These are phyloP conservation scores for Carassius auratus DNA, from an alignment of 2,113 vertebrate genomes.

Conservation along the genomic window DNA sequence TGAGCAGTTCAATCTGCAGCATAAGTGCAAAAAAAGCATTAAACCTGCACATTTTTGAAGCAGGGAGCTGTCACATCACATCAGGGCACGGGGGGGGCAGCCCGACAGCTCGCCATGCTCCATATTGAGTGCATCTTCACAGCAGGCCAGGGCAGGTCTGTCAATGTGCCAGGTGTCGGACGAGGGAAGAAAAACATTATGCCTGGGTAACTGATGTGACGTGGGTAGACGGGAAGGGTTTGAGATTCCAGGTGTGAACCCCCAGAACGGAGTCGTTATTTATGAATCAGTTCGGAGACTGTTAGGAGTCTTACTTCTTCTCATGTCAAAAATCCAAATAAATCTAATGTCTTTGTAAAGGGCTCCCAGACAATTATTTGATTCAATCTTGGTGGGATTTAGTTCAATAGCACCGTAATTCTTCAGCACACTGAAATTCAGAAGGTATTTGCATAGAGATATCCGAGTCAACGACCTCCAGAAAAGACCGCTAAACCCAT, in stretches of 20 bases:
- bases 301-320: not conserved
- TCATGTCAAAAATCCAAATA: not conserved
- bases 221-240: not conserved
- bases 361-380: not conserved
- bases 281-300: not conserved
- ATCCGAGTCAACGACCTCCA: not conserved
- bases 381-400: not conserved
- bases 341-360: not conserved
- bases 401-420: not conserved
- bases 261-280: not conserved
- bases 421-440: conserved; percentile 6
- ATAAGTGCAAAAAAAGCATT: conserved; percentile 61
- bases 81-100: conserved; percentile 54
- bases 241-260: conserved; percentile 20
- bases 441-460: conserved; percentile 17
- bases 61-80: conserved; percentile 65
- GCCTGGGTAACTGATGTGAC: conserved; percentile 30
- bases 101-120: conserved; percentile 50
- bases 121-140: conserved; percentile 68
- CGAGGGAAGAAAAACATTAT: conserved; percentile 44
- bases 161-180: conserved; percentile 35
- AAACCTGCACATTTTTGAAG: conserved; percentile 64
- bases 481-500: not conserved
- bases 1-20: conserved; percentile 51
- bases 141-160: conserved; percentile 14